Base-by-base conservation (phyloP, 1,140 invertebrate species). In the Heterodera schachtii region DNA sequence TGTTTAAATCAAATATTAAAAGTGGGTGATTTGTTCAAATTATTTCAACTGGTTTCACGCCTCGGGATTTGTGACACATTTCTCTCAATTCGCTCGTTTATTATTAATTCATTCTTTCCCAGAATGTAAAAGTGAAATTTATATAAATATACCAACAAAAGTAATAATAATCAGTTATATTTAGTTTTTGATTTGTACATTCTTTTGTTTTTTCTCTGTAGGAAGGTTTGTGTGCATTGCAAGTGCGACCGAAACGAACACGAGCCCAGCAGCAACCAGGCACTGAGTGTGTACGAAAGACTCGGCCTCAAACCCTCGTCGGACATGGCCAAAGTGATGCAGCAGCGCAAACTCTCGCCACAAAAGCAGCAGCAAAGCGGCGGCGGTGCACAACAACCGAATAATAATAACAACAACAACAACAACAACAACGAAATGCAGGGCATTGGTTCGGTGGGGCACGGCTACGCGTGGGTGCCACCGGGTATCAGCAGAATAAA, bases 171-270 rank as follows among this genome's bases (percentile, higher is more conserved):
- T 31, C 31, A 31, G 31, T 31, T 31, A 0, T 31, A 31, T 31
- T 31, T 31, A 31, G 31, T 31, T 31, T 31, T 31, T 31, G 31
- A 31, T 31, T 31, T 31, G 31, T 31, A 31, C 31, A 31, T 31
- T 31, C 31, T 31, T 31, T 31, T 31, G 31, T 31, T 31, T 9
- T 60, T 81, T 83, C 78, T 64, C 47, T 83, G n/a, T 49, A 89
- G 88, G 81, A 89, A 89, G 82, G 89, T 89, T 43, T 89, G 88
- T 79, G 89, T 90, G 47, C 88, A 89, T 80, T 89, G 88, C 80
- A 89, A 89, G 79, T 90, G 89, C 81, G 88, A 89, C 78, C 84
- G 89, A 69, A 80, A 73, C 19, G 88, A 89, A 49, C 88, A 89
- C 82, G 88, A 89, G 67, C 52, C 86, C 44, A 85, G 82, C 3